Evolutionary conservation across 2,113 vertebrate genomes (phyloP), one percentile per base, ranked within the genome.

Genomic region (Formicarius rufipectus): DNA sequence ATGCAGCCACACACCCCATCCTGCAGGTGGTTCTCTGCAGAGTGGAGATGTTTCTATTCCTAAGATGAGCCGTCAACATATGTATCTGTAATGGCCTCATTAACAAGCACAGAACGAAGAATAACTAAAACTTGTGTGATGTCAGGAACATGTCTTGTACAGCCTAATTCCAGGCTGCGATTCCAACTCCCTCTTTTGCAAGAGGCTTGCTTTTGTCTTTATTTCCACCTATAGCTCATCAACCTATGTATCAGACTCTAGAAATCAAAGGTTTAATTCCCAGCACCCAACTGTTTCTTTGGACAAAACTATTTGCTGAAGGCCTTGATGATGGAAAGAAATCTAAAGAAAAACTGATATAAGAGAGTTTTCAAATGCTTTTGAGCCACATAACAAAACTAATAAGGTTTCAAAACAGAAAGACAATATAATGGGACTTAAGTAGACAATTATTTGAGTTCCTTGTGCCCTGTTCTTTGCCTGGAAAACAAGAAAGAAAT

Each of bases 11-110:
- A 86, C 47, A 81, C 30, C 27, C 21, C n/a, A 39, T 77, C 63
- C 76, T 92, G 76, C 84, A 76, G 73, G 68, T 90, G 79, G 63
- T 90, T 96, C 86, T 95, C 67, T 55, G 67, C 62, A 89, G 75
- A 92, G 55, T 75, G 69, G 69, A 87, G 66, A 81, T 74, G 63
- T 69, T 94, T 89, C 73, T 92, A 73, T 91, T 82, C 50, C 77
- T 49, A 71, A 88, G 69, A 87, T 58, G 74, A 84, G 71, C 69
- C 95, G 87, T 89, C 91, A 93, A 53, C 68, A 30, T 93, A 19
- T 93, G 91, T 92, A 88, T 91, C 73, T 84, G 24, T 68, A 96
- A 80, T 74, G 92, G 68, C 63, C 52, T 92, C 75, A 90, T 67
- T 84, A 92, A 92, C 64, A 88, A 80, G 30, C n/a, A 80, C 72